Evolutionary conservation across 92 coral and sea anemone genomes (phyloP), one percentile per base, ranked within the genome.

Genomic region (Palythoa grandiflora): DNA sequence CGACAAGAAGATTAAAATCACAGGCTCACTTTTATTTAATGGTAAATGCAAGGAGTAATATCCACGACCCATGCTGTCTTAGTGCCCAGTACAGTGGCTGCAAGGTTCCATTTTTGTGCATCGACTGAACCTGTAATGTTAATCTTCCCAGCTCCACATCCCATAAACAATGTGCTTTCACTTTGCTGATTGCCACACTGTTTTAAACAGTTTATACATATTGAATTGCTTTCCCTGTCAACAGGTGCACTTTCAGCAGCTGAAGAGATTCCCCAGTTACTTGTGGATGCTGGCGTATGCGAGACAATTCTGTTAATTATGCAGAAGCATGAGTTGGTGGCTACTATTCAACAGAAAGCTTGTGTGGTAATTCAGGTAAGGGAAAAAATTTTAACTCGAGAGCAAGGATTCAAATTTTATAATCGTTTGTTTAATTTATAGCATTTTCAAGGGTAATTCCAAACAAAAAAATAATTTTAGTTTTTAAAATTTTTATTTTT

Each of bases 191-290:
- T 3, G 20, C 9, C 9, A 7, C 66, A 12, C 5, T 20, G 19
- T 63, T 63, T 8, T 16, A 9, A 17, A n/a, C n/a, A 6, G 9
- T n/a, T 63, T 63, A 44, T 44, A 8, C 50, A 2, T 17, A 80
- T 20, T 59, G 5, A 37, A 10, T 35, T 47, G 7, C 68, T 36
- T 50, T 55, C 68, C 11, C 19, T 66, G n/a, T 63, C 71, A 10
- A 16, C 83, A 97, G 99, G 99, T 89, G 96, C 94, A 48, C 91
- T 97, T 66, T 65, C 94, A 63, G 98, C 93, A 5, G 94, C 93
- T 36, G 93, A 92, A 37, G 98, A 93, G 21, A 89, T 94, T 79
- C 93, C 94, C 6, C 95, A 92, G 6, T 95, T 97, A 16, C 74
- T 97, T 10, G 89, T 89, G 13, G 87, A 80, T 47, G 89, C 90